A percentile compares a stretch with the other conserved stretches of the same genome.
Evolutionary conservation across 2,888 invertebrate species (phyloP).

Genomic region (Carabus problematicus): DNA sequence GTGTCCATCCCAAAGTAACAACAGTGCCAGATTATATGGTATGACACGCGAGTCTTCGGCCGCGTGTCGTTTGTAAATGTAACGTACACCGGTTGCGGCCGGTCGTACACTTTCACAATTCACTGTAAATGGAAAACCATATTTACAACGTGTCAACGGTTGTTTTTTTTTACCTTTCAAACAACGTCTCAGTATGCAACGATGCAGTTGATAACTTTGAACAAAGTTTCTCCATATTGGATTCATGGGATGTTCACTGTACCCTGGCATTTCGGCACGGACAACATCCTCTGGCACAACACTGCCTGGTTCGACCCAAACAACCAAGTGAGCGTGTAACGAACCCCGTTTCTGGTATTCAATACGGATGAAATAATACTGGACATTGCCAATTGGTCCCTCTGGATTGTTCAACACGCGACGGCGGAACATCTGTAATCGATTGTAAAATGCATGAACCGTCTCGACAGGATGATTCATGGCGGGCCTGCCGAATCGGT

Average conservation of each 20-base stretch:
- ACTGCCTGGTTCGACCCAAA: neutral
- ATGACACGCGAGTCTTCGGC: no score
- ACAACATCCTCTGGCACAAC: neutral
- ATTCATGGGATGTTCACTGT: conserved; percentile 11
- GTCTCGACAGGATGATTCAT: no score
- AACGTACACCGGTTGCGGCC: no score
- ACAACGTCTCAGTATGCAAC: neutral
- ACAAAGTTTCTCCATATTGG: conserved; percentile 3
- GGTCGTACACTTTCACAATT: no score
- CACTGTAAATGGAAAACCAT: conserved; percentile 8
- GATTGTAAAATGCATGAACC: no score
- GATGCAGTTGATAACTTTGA: neutral
- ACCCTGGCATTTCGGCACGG: conserved; percentile 17
- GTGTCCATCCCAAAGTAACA: no score
- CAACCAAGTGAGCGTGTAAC: conserved; percentile 3
- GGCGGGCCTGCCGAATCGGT: no score
- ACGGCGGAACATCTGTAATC: no score
- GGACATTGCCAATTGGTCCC: conserved; percentile 6
- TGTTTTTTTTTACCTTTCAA: no score
- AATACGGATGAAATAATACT: neutral
- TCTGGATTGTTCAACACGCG: neutral
- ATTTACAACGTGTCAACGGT: conserved; percentile 1
- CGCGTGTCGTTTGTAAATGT: no score
- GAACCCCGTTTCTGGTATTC: conserved; percentile 19
- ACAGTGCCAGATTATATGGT: no score